Percentiles rank a stretch among this genome's conserved stretches.
Conservation (phyloP, 2,888 invertebrate species). For the Zaprionus bogoriensis region DNA sequence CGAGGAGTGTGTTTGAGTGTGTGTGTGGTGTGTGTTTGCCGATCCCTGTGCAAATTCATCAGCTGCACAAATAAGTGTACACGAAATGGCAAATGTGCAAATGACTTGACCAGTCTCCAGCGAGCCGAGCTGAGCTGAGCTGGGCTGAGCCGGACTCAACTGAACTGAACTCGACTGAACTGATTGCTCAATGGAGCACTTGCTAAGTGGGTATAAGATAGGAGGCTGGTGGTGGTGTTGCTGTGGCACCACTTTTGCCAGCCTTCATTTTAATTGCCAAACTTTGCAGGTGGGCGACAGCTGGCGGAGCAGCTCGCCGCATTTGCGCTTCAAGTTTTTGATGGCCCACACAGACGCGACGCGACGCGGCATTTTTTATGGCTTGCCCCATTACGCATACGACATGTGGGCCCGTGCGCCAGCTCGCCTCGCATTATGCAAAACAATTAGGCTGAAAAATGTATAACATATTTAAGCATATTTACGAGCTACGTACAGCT, state of each 20-base stretch:
- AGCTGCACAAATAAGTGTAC: constrained; percentile 43
- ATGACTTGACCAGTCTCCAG: constrained; percentile 23
- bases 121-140: constrained; percentile 18
- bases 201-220: constrained; percentile 20
- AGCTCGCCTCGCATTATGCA: constrained; percentile 58
- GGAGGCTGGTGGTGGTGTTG: not conserved
- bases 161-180: constrained; percentile 5
- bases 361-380: constrained; percentile 24
- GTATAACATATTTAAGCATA: constrained; percentile 33
- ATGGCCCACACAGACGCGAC: constrained; percentile 62
- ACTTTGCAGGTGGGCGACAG: constrained; percentile 46
- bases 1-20: not conserved
- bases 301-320: constrained; percentile 27
- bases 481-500: too few species aligned
- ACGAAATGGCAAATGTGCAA: constrained; percentile 31
- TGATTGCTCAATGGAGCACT: constrained; percentile 39
- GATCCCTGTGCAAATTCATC: constrained; percentile 42
- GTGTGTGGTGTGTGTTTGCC: constrained; percentile 15
- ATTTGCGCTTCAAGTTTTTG: constrained; percentile 55
- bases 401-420: constrained; percentile 47
- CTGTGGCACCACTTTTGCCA: too few species aligned
- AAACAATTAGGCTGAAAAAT: constrained; percentile 61
- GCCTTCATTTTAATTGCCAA: constrained; percentile 61
- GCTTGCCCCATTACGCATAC: constrained; percentile 63
- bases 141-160: constrained; percentile 8